phyloP scores from a whole-genome alignment of 2,797 vertebrate species.

The Sebastes variabilis region DNA sequence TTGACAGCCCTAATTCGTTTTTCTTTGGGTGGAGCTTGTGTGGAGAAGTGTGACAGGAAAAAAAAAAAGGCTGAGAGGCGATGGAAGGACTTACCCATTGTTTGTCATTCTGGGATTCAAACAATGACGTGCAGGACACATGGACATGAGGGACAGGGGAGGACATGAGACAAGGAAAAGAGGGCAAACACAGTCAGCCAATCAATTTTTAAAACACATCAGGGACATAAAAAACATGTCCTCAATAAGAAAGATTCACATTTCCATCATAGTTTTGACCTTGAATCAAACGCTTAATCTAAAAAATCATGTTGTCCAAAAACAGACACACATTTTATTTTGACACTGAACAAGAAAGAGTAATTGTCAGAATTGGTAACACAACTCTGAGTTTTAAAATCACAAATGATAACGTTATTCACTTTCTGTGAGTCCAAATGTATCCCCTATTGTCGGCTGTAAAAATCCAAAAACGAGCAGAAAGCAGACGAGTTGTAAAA shows the following conservation, averaged over 20 bases:
- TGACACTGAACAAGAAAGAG: not conserved
- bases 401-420: not conserved
- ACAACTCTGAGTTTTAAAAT: not conserved
- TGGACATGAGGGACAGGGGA: conserved; percentile 74
- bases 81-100: conserved; percentile 93
- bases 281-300: not conserved
- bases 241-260: not conserved
- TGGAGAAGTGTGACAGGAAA: not conserved
- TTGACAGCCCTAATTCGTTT: not conserved
- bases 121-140: conserved; percentile 77
- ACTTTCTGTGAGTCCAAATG: not conserved
- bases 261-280: not conserved
- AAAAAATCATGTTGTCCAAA: not conserved
- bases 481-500: conserved; percentile 6
- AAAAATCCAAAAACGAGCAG: conserved; percentile 9
- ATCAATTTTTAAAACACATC: not conserved
- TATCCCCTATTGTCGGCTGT: not conserved
- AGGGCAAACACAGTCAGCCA: conserved; percentile 48
- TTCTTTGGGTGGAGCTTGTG: not conserved
- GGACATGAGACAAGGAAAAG: conserved; percentile 57
- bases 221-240: not conserved
- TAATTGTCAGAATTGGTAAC: not conserved
- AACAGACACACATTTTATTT: not conserved
- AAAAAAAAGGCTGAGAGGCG: not conserved
- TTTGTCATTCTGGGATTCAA: conserved; percentile 86